phyloP scores from a whole-genome alignment of 1,140 invertebrate species.

The Plodia interpunctella region DNA sequence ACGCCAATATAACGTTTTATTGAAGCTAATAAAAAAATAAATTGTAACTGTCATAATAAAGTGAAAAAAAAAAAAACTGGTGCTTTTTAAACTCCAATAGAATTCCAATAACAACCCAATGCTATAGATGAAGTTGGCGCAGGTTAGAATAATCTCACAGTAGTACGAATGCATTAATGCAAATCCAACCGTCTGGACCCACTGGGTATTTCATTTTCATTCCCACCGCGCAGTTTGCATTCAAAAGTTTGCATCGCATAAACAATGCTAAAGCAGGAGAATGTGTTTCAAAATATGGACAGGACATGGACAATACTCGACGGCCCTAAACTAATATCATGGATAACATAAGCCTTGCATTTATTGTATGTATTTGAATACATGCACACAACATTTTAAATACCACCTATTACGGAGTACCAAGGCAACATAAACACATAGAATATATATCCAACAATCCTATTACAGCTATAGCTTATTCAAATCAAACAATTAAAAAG shows the following conservation, averaged over 20 bases:
- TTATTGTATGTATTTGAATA: no score
- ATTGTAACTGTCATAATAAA: no score
- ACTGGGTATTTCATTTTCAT: conserved; percentile 28
- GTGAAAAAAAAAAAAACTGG: no score
- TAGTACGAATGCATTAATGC: conserved; percentile 23
- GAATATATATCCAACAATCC: background rate
- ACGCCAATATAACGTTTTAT: no score
- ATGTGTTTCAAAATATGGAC: background rate
- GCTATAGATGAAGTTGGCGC: background rate
- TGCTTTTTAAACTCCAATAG: no score
- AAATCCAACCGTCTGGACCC: conserved; percentile 7
- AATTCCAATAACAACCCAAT: background rate
- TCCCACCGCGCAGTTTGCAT: conserved; percentile 9
- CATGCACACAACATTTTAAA: background rate
- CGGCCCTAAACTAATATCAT: no score
- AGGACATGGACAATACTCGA: no score
- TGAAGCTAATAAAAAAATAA: no score
- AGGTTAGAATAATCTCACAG: conserved; percentile 1
- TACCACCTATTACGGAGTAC: conserved; percentile 11
- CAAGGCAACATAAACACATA: conserved; percentile 14
- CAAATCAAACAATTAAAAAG: background rate
- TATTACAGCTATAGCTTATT: background rate
- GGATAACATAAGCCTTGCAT: no score
- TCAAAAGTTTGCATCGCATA: background rate
- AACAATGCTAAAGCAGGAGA: background rate